A percentile compares a stretch with the other conserved stretches of the same genome.
Conservation (phyloP, 2,888 invertebrate genomes). For the Andricus curvator region DNA sequence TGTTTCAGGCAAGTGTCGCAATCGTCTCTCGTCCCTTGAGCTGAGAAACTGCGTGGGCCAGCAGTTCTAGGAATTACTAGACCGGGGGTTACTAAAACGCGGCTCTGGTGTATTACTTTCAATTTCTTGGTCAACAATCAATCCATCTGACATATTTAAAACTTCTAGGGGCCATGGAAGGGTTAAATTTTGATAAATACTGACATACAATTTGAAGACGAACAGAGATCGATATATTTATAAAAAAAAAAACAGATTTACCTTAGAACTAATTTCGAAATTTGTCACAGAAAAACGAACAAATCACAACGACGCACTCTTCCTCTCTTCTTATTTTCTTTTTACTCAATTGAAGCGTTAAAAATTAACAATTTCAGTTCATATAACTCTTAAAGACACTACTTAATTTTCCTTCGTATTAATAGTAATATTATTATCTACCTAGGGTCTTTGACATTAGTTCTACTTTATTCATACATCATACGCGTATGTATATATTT, state of each 20-base stretch:
- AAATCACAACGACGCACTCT: slow-evolving; percentile 20
- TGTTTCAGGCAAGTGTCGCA: too few species aligned
- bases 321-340: neutral
- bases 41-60: too few species aligned
- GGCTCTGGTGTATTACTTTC: neutral
- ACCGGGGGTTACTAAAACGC: too few species aligned
- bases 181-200: slow-evolving; percentile 10
- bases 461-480: slow-evolving; percentile 22
- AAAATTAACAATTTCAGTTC: slow-evolving; percentile 31
- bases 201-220: neutral
- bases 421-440: slow-evolving; percentile 23
- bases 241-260: slow-evolving; percentile 25
- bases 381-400: slow-evolving; percentile 19
- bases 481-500: slow-evolving; percentile 64
- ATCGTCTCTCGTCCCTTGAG: too few species aligned
- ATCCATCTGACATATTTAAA: neutral
- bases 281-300: slow-evolving; percentile 13
- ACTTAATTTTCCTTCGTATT: slow-evolving; percentile 14
- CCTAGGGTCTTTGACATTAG: slow-evolving; percentile 32
- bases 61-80: too few species aligned
- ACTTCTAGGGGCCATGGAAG: slow-evolving; percentile 11
- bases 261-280: slow-evolving; percentile 1
- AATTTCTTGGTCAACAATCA: neutral
- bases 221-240: slow-evolving; percentile 34
- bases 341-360: slow-evolving; percentile 5